phyloP scores from a whole-genome alignment of 2,113 vertebrate species.

The Hydrolagus affinis region DNA sequence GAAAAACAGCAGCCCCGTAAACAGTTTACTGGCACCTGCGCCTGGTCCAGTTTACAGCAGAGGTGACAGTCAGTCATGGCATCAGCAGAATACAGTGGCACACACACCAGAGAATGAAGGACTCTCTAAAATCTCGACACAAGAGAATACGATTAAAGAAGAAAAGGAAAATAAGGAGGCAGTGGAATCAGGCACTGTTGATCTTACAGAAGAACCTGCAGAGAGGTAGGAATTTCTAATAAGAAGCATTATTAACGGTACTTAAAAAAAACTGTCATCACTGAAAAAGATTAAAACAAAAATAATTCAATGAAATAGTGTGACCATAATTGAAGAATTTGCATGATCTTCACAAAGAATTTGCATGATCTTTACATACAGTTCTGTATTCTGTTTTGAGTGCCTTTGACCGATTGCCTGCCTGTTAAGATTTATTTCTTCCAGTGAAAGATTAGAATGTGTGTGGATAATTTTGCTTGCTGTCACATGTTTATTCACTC shows the following conservation, averaged over 20 bases:
- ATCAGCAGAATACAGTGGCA: constrained; percentile 68
- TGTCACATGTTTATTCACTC: constrained; percentile 24
- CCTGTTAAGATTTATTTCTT: too few relatives aligned
- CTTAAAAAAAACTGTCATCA: neutral
- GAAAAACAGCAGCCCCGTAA: constrained; percentile 73
- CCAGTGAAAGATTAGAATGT: neutral
- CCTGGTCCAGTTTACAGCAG: constrained; percentile 67
- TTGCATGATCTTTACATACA: constrained; percentile 6
- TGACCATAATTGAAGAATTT: neutral
- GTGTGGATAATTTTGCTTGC: constrained; percentile 17
- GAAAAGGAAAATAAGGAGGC: constrained; percentile 52
- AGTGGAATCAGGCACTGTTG: constrained; percentile 63
- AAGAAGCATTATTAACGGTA: neutral
- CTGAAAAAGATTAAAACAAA: neutral
- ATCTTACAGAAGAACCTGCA: constrained; percentile 61
- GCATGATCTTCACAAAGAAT: neutral
- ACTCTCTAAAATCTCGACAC: constrained; percentile 55
- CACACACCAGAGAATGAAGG: constrained; percentile 66
- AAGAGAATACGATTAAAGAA: constrained; percentile 58
- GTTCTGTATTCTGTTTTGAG: neutral
- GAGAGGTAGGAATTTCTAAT: constrained; percentile 66
- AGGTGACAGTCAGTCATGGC: constrained; percentile 65
- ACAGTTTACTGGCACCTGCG: constrained; percentile 72
- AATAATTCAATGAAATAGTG: neutral
- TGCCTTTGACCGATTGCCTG: neutral